Base-by-base conservation (phyloP, 2,113 vertebrate species). In the Madoqua kirkii region DNA sequence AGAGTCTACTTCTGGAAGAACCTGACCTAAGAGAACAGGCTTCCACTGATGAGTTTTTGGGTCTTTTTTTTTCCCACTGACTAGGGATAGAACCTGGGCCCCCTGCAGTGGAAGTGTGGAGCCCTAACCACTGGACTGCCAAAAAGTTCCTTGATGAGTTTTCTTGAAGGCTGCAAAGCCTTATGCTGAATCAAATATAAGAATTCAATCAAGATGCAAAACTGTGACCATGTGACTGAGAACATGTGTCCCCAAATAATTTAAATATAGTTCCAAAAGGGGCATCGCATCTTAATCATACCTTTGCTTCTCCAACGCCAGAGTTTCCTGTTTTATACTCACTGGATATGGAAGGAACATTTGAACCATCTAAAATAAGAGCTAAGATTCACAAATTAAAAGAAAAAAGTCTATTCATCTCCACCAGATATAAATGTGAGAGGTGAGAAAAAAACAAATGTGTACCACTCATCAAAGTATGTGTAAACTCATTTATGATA, bases 321-420 rank as follows among this genome's bases (percentile, higher is more conserved):
- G 55, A 96, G 40, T 45, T 86, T 45, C 60, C 33, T 87, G 25
- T 82, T 92, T 87, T 59, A n/a, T 91, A 74, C 4, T 25, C 43
- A 48, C 45, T 6, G 12, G 43, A 16, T 83, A 8, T 31, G 29
- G 62, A 89, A 67, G 76, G 91, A 85, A 87, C 62, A 96, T 93
- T 74, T 85, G 87, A 54, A 82, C 74, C 91, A 90, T 43, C 87
- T 95, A 59, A 92, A 92, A 88, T 93, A 93, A 92, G 87, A 96
- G 36, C 93, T 89, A 64, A 86, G 50, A 79, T 93, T 88, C 3
- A 4, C 48, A 87, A 27, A 62, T 52, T 82, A n/a, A 48, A n/a
- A 81, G n/a, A 16, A 67, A 45, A 54, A 43, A 67, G 4, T 25
- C 40, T 83, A 21, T 57, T 93, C 23, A 1, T 90, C 78, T 50